phyloP scores from a whole-genome alignment of 2,113 vertebrate species.

The Globicephala melas region DNA sequence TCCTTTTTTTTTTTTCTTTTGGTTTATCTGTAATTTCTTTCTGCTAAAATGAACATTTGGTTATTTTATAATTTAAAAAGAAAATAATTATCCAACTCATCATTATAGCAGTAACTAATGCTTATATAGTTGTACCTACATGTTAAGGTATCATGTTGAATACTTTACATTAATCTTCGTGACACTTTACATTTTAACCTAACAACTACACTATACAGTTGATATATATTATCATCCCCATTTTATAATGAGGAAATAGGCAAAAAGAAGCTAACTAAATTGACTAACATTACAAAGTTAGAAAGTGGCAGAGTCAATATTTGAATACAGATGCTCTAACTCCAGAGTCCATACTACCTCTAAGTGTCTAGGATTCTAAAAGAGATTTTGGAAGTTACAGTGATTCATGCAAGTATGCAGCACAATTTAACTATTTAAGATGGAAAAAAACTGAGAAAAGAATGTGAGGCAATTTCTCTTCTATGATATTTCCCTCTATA shows the following conservation, averaged over 20 bases:
- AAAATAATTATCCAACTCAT: background rate
- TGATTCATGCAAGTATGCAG: background rate
- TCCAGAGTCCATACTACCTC: background rate
- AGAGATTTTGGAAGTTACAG: background rate
- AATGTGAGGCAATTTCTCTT: background rate
- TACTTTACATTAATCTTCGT: background rate
- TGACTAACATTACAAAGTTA: background rate
- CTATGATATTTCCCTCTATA: background rate
- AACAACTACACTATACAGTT: background rate
- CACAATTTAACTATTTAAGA: background rate
- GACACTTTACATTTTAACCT: background rate
- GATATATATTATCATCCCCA: background rate
- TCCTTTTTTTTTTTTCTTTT: background rate
- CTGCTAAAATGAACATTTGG: background rate
- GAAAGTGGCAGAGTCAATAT: background rate
- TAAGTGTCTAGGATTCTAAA: background rate
- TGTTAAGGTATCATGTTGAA: background rate
- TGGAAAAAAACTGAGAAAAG: background rate
- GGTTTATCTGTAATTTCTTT: background rate
- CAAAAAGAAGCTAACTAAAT: background rate
- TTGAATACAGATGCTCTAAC: background rate
- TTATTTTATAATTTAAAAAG: background rate
- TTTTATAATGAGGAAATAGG: background rate
- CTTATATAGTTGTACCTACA: background rate
- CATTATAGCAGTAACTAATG: background rate